Evolutionary conservation across 2,888 invertebrate species (phyloP), one percentile per base, ranked within the genome.

Genomic region (Habroteleia sp.): DNA sequence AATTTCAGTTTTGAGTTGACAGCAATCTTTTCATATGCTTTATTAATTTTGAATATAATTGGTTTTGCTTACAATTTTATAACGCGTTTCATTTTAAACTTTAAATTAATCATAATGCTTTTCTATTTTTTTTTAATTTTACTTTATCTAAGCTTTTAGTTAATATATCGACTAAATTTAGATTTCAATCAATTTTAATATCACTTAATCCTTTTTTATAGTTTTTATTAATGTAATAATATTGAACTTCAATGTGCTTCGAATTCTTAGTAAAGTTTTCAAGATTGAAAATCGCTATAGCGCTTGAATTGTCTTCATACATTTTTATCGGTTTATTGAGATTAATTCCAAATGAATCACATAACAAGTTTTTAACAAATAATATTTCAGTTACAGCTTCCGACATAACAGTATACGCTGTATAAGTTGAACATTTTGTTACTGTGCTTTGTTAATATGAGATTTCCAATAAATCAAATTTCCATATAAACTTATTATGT

Each of bases 391-490:
- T 77, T 0, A 74, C 71, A 4, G 52, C 56, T 25, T 78, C 69
- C 1, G 72, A 78, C 14, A 76, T 16, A 0, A 74, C 77, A 7
- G 71, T 62, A 42, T 74, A 76, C 29, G 74, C 76, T 5, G 76
- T 72, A 6, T 13, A 52, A 2, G 50, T 52, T 13, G 50, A 52
- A 2, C 29, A 35, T 35, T 76, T 78, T 8, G 76, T 76, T 37
- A 76, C 72, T 29, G 46, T 35, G n/a, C 13, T 25, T 60, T 78
- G 77, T 56, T 77, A n/a, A n/a, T 78, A 13, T 23, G 11, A 0
- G 75, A 58, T 48, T 74, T 77, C 77, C 75, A 77, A 14, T 27
- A 20, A 6, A 78, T 42, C 1, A 41, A 16, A 48, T 74, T 78
- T 46, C 60, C 72, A 39, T 20, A 78, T 1, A 75, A 20, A 44